Conservation (phyloP, 2,888 invertebrate species). For the Caenorhabditis drosophilae region DNA sequence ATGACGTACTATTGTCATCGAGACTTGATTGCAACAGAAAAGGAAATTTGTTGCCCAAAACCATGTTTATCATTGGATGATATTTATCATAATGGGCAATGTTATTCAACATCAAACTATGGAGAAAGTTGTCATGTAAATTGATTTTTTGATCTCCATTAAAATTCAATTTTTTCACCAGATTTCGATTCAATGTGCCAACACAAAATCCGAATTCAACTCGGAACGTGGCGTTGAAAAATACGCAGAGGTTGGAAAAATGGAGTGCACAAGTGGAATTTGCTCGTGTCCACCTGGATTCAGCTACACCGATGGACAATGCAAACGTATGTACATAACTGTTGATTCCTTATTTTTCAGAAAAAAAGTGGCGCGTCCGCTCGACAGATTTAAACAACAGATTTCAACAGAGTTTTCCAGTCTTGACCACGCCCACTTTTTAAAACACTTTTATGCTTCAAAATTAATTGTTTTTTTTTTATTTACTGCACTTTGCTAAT, state of each 20-base stretch:
- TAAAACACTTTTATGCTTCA: too few species aligned
- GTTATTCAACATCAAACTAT: constrained; percentile 60
- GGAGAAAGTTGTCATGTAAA: constrained; percentile 60
- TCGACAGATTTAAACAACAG: too few species aligned
- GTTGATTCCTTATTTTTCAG: too few species aligned
- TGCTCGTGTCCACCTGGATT: constrained; percentile 62
- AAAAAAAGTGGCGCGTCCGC: too few species aligned
- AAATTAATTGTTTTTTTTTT: too few species aligned
- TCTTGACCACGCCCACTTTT: too few species aligned
- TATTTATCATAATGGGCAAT: constrained; percentile 64
- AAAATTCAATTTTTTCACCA: constrained; percentile 7
- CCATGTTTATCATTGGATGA: constrained; percentile 66
- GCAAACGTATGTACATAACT: constrained; percentile 51
- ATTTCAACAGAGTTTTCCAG: too few species aligned
- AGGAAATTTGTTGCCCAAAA: constrained; percentile 65
- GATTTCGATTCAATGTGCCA: constrained; percentile 48
- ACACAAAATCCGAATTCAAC: constrained; percentile 34
- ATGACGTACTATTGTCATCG: constrained; percentile 63
- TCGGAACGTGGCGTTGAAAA: constrained; percentile 39
- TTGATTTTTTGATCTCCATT: not conserved
- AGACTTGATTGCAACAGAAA: constrained; percentile 58
- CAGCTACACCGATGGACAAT: constrained; percentile 52
- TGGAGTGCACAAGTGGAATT: constrained; percentile 54
- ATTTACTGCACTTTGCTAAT: too few species aligned
- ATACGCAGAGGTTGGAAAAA: constrained; percentile 44